Evolutionary conservation across 2,797 vertebrate genomes (phyloP), one percentile per base, ranked within the genome.

Genomic region (Crocidura indochinensis): DNA sequence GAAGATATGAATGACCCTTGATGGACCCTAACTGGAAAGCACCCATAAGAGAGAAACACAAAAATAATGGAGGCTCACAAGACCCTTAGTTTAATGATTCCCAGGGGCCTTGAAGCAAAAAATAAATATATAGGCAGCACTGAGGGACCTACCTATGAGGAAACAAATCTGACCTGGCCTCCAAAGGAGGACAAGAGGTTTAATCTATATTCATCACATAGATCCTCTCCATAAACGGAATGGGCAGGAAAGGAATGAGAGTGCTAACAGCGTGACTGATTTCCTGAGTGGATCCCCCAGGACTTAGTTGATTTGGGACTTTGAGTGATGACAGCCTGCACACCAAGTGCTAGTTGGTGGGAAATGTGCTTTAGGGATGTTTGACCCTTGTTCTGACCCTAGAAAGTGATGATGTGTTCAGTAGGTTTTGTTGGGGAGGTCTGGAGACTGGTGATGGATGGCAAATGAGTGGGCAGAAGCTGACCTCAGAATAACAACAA

Each of bases 401-500:
- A 24, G 65, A 1, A 51, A 87, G 51, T 26, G 78, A n/a, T 60
- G 60, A 64, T 4, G 10, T 75, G 22, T 71, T 92, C 92, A 72
- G 26, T 31, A 56, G 92, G 51, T 75, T 94, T 94, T 94, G 80
- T 92, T 77, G 46, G 83, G 79, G 86, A 94, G 71, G 72, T 60
- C 73, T 72, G 64, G 88, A 94, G 79, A 38, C 91, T 82, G 79
- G 73, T 94, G 93, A 95, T 71, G 74, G 93, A 94, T 94, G 76
- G 90, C 51, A n/a, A 91, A 88, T 88, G 92, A 77, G 71, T 76
- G 88, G 81, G 71, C 75, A 87, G 84, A 95, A 85, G 87, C 84
- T 85, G 92, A 95, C 84, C 87, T 94, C 84, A 76, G 89, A 88
- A 68, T 79, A 53, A 86, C 47, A 89, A 38, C 71, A 85, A 94